These are phyloP conservation scores for Volucella inanis DNA, from an alignment of 2,888 invertebrate species.

Conservation along the genomic window DNA sequence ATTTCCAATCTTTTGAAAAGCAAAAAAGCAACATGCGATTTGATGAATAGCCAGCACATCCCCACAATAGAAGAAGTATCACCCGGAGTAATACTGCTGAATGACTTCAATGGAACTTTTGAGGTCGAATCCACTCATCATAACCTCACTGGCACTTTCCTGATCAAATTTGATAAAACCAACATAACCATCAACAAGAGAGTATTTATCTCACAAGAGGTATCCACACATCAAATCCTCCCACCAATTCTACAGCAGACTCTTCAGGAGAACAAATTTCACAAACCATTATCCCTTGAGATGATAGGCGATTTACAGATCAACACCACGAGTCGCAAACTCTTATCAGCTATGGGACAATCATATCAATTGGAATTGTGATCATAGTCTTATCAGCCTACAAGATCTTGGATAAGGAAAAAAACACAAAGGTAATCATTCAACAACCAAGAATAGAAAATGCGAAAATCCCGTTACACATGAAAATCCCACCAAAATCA, in stretches of 20 bases:
- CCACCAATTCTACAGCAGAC: conserved; percentile 4
- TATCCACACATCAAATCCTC: conserved; percentile 1
- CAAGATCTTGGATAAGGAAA: not conserved
- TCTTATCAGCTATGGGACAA: conserved; percentile 12
- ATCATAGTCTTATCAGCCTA: not conserved
- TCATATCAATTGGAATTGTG: conserved; percentile 1
- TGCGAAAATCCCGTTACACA: not conserved
- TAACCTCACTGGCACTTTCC: conserved; percentile 31
- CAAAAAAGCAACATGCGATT: conserved; percentile 21
- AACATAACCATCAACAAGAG: conserved; percentile 20
- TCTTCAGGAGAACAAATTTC: conserved; percentile 2
- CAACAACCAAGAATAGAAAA: not conserved
- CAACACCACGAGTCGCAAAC: conserved; percentile 1
- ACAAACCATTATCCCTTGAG: not conserved
- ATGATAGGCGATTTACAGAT: not conserved
- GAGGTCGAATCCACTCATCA: conserved; percentile 10
- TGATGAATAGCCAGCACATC: conserved; percentile 28
- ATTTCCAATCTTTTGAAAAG: not conserved
- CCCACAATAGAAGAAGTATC: conserved; percentile 23
- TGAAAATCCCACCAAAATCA: conserved; percentile 5
- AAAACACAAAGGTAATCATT: not conserved
- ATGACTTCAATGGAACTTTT: conserved; percentile 19
- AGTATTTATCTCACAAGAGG: not conserved
- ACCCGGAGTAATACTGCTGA: conserved; percentile 35
- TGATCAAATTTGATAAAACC: conserved; percentile 16